Base-by-base conservation (phyloP, 2,113 vertebrate genomes). In the Rissa tridactyla region DNA sequence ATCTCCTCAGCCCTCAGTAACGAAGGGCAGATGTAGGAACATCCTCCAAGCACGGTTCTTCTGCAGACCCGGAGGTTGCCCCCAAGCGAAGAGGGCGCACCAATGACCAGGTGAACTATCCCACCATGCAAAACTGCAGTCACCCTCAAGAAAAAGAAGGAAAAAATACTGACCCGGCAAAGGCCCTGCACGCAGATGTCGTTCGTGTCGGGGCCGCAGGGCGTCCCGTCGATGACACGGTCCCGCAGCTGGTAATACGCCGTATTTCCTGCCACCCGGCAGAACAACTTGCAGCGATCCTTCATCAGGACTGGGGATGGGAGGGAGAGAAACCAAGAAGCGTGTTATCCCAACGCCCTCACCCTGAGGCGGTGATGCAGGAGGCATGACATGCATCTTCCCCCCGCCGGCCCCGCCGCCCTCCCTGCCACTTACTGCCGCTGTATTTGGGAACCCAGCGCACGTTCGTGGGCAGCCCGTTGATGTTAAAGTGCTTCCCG, bases 381-480 rank as follows among this genome's bases (percentile, higher is more conserved):
- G 3, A 5, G 3, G 46, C 69, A 36, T 66, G 42, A 36, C 3
- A 47, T 26, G n/a, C 34, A 8, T 47, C 23, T 6, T 20, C 19
- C 47, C 38, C 5, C 40, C 42, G 5, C 42, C 42, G 42, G 42
- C 42, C 42, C 42, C 42, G 42, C 12, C 23, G 4, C n/a, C 13
- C 29, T 25, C 27, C 5, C 42, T 11, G 20, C 8, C 70, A 98
- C 99, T 99, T 98, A 99, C 99, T 99, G 98, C 99, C 99, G 21
- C 99, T 99, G 98, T 99, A 99, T 69, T 99, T 99, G 82, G 99
- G 99, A 71, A 99, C 99, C 99, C 99, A 99, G 98, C 99, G 99
- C 93, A 99, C 99, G 2, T 98, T 99, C 0, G 99, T 98, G 97
- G 98, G 99, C 97, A 99, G 98, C 90, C 99, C 99, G 14, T 99